These are phyloP conservation scores for Eristalis intricaria DNA, from an alignment of 2,888 invertebrate species.

Conservation along the genomic window DNA sequence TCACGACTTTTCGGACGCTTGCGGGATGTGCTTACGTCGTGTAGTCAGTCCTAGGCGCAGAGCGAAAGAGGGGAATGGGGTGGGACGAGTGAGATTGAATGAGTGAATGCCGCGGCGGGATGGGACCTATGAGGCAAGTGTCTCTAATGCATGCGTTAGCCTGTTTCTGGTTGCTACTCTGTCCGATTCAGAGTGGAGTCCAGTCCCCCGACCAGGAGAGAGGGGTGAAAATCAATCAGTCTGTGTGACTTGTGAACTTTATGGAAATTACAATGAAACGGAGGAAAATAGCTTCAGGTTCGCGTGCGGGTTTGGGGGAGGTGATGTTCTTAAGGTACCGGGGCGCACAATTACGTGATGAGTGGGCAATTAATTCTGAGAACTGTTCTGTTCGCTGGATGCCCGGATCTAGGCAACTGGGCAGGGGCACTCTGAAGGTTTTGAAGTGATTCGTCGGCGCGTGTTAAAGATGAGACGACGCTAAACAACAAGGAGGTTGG, in stretches of 20 bases:
- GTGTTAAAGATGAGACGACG: background rate
- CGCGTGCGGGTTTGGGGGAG: background rate
- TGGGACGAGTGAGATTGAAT: background rate
- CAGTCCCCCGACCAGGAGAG: constrained; percentile 37
- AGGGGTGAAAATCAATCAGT: constrained; percentile 68
- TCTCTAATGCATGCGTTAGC: constrained; percentile 67
- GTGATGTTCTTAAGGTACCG: constrained; percentile 6
- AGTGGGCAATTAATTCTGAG: constrained; percentile 63
- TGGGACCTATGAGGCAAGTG: constrained; percentile 50
- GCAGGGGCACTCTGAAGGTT: background rate
- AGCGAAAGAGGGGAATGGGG: background rate
- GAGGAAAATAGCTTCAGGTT: constrained; percentile 7
- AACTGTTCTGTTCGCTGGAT: constrained; percentile 15
- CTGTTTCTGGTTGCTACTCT: background rate
- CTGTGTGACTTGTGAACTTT: constrained; percentile 65
- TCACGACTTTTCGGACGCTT: constrained; percentile 69
- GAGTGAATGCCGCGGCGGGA: constrained; percentile 1
- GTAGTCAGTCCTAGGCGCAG: background rate
- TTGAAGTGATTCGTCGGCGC: background rate
- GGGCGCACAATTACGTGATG: constrained; percentile 55
- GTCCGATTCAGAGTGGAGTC: constrained; percentile 16
- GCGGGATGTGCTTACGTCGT: constrained; percentile 60
- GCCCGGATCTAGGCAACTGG: background rate
- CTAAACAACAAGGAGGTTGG: background rate
- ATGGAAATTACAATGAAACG: constrained; percentile 57